Evolutionary conservation across 1,140 invertebrate species (phyloP), one percentile per base, ranked within the genome.

Genomic region (Coboldia fuscipes): DNA sequence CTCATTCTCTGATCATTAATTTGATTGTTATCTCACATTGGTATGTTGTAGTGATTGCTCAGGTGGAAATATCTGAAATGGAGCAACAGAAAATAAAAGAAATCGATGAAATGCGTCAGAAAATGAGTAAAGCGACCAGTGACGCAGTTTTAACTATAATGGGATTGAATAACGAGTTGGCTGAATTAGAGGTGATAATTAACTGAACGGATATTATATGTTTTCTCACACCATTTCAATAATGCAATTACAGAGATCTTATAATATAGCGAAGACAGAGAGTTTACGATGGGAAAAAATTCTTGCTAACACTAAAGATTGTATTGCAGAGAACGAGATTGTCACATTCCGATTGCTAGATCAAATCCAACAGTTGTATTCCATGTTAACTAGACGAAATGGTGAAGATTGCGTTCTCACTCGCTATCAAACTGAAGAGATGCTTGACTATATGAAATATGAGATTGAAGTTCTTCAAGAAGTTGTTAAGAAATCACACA

Each of bases 141-240:
- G 50, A 52, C 22, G 51, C 51, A 4, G 44, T 45, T 8, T 39
- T 50, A 4, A 44, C 46, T 2, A 47, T 52, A 2, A 21, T 55
- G 30, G 52, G 50, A 1, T 43, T 55, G 1, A 55, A 51, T 19
- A 54, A 52, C 12, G 51, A 54, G 37, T 31, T 55, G 7, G 30
- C 45, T 10, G 38, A 36, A 13, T 32, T 55, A 17, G 48, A 54
- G 31, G 33, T 34, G 12, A 9, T n/a, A n/a, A n/a, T n/a, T n/a
- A n/a, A n/a, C n/a, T n/a, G n/a, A n/a, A n/a, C n/a, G n/a, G n/a
- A 15, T 12, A 12, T 15, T 17, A 8, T 10, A 14, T 10, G 5
- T 7, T 5, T 8, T 6, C 13, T 29, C 14, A 8, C 7, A 29
- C 13, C 13, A 7, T 29, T 6, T 9, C 13, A 14, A 13, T n/a